phyloP scores from a whole-genome alignment of 1,140 invertebrate genomes.

The Drosophila tani region DNA sequence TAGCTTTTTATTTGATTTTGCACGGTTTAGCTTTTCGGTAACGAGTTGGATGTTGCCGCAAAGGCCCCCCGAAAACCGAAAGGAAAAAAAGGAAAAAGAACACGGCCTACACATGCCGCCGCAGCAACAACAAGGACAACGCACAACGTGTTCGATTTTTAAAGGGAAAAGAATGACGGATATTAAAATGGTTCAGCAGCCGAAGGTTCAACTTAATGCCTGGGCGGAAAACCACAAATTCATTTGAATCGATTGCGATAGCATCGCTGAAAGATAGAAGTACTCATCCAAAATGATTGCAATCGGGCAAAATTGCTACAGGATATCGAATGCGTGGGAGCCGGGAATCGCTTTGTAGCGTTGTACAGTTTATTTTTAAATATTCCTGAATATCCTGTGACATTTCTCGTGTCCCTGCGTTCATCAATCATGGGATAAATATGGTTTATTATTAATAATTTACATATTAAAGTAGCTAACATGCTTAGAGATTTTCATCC shows the following conservation, averaged over 20 bases:
- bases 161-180: constrained; percentile 45
- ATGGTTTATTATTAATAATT: neutral
- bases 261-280: constrained; percentile 38
- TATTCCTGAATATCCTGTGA: neutral
- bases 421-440: neutral
- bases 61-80: neutral
- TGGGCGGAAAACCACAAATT: constrained; percentile 43
- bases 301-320: constrained; percentile 21
- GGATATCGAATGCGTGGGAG: constrained; percentile 4
- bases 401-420: neutral
- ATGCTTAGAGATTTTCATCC: neutral
- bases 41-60: constrained; percentile 45
- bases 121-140: neutral
- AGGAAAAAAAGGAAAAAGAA: constrained; percentile 18
- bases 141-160: constrained; percentile 26
- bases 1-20: constrained; percentile 71
- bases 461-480: neutral
- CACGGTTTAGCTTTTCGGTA: constrained; percentile 71
- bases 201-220: constrained; percentile 37
- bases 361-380: neutral
- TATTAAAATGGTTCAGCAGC: constrained; percentile 39
- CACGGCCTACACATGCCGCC: constrained; percentile 20
- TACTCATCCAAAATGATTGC: constrained; percentile 34
- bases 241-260: constrained; percentile 27
- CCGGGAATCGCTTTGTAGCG: neutral